Evolutionary conservation across 2,113 vertebrate genomes (phyloP), one percentile per base, ranked within the genome.

Genomic region (Fukomys damarensis): DNA sequence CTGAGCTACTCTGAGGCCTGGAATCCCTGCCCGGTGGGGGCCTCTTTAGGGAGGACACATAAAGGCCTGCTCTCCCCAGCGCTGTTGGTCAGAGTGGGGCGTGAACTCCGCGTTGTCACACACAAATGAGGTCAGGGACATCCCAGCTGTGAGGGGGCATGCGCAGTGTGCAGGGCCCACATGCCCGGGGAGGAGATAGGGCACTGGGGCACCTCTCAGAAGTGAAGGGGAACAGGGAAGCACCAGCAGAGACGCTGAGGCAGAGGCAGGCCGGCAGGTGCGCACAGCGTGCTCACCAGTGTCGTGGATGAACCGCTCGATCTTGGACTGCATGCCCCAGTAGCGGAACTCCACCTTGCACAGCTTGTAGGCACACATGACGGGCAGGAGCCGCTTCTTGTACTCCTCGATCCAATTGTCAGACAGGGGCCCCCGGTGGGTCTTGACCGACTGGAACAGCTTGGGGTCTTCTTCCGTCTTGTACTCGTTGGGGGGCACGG

Each of bases 261-360:
- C 0, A 7, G 19, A 5, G 56, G 49, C 7, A 13, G 56, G 7
- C 8, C 0, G 38, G n/a, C 0, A 5, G 8, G 54, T 41, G 2
- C 6, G 7, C n/a, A 10, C 41, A 1, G 32, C 0, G 0, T 11
- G 98, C 99, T 98, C 97, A 99, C 99, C 99, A 2, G 99, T 99
- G 58, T 99, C 99, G 4, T 99, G 99, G 98, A 99, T 99, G 97
- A 99, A 99, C 65, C 99, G 98, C 97, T 99, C 99, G 1, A 99
- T 99, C 98, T 99, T 99, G 3, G 99, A 99, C 98, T 99, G 99
- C 99, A 99, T 99, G 88, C 99, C 99, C 99, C 99, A 99, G 98
- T 99, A 99, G 91, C 99, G 99, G 98, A 99, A 99, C 98, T 99
- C 99, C 94, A 99, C 99, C 98, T 99, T 99, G 97, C 99, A 99